Conservation (phyloP, 2,888 invertebrate species). For the Aelia acuminata region DNA sequence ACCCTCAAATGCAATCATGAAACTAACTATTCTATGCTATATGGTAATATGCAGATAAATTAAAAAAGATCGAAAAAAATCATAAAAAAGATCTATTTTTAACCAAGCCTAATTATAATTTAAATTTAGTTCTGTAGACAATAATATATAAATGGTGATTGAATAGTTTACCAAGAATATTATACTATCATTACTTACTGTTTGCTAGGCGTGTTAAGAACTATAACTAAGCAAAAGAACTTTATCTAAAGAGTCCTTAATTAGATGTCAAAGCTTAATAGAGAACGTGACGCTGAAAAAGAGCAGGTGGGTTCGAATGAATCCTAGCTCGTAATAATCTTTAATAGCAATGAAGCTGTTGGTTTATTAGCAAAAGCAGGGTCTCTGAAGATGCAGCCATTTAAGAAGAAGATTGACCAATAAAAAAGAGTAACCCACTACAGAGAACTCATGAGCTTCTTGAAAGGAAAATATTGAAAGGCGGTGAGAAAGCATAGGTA, state of each 20-base stretch:
- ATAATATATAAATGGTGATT: no score
- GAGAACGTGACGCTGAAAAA: slow-evolving; percentile 2
- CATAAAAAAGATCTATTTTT: no score
- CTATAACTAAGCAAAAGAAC: background rate
- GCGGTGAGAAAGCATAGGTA: no score
- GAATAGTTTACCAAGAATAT: no score
- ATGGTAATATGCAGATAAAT: no score
- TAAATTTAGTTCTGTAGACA: no score
- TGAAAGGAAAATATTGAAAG: background rate
- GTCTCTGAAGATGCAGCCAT: background rate
- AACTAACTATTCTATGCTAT: no score
- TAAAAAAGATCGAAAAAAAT: no score
- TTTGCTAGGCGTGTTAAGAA: background rate
- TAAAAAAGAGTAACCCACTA: background rate
- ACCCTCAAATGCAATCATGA: no score
- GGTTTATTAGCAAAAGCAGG: background rate
- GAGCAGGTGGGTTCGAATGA: background rate
- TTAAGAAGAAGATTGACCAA: background rate
- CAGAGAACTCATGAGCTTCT: background rate
- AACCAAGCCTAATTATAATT: no score
- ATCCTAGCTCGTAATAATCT: background rate
- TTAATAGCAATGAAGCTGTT: background rate
- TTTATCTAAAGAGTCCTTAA: background rate
- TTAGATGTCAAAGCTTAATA: background rate
- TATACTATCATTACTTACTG: no score